Percentiles rank a stretch among this genome's conserved stretches.
Evolutionary conservation across 1,140 invertebrate species (phyloP).

Genomic region (Caerostris extrusa): DNA sequence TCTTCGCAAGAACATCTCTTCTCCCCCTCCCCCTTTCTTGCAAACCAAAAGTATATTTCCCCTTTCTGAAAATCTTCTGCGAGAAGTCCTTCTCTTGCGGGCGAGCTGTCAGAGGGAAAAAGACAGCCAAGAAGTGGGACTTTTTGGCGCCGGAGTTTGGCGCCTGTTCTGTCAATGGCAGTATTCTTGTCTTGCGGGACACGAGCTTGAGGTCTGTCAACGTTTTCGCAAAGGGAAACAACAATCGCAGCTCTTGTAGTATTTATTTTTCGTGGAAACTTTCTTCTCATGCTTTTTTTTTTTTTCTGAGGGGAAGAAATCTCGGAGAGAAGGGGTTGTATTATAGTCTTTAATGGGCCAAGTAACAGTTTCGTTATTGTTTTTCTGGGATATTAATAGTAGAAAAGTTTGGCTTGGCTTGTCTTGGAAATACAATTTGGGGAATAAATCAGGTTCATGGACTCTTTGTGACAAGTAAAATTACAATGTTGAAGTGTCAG

Average conservation of each 20-base stretch:
- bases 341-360: not conserved
- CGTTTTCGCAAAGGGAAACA: not conserved
- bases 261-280: slow-evolving; percentile 28
- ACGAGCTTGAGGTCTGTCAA: slow-evolving; percentile 17
- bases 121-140: slow-evolving; percentile 48
- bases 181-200: slow-evolving; percentile 25
- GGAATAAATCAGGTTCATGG: too few species aligned
- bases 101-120: not conserved
- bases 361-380: not conserved
- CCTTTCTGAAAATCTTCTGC: not conserved
- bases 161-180: slow-evolving; percentile 50
- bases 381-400: not conserved
- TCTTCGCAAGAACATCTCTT: not conserved
- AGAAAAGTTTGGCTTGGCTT: not conserved
- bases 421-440: not conserved
- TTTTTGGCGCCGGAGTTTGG: slow-evolving; percentile 64
- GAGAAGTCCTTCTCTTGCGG: not conserved
- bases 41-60: not conserved
- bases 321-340: not conserved
- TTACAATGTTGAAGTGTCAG: too few species aligned
- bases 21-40: not conserved
- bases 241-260: not conserved
- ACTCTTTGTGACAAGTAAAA: too few species aligned
- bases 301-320: too few species aligned
- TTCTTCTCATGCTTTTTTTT: not conserved